Conservation (phyloP, 2,113 vertebrate genomes). For the Lonchura striata region DNA sequence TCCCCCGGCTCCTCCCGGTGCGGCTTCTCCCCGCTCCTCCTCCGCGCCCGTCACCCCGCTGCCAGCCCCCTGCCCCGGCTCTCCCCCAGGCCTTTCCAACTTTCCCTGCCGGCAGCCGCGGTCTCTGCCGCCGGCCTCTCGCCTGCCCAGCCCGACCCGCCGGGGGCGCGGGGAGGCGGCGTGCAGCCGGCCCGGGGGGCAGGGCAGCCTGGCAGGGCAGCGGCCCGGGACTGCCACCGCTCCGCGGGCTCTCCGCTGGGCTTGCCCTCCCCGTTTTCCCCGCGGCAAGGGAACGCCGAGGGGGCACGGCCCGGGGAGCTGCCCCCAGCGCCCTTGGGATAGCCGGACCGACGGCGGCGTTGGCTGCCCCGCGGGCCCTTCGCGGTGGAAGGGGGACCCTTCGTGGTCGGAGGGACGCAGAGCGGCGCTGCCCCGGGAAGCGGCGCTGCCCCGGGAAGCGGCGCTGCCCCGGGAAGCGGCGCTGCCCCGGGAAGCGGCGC, state of each 20-base stretch:
- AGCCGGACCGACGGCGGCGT: background rate
- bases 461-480: too few species aligned
- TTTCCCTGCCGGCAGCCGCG: background rate
- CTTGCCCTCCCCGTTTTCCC: background rate
- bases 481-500: too few species aligned
- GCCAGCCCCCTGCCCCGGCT: background rate
- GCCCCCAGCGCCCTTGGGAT: background rate
- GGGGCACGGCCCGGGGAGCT: background rate
- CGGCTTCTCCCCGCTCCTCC: background rate
- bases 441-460: background rate
- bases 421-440: background rate
- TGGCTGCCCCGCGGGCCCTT: background rate
- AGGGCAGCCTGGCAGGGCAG: background rate
- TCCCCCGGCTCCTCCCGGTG: constrained; percentile 19
- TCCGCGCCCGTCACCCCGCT: background rate
- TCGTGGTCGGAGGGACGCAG: background rate
- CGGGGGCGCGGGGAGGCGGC: background rate
- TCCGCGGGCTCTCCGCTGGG: background rate
- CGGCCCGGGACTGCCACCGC: background rate
- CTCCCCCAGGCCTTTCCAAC: background rate
- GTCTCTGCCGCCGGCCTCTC: background rate
- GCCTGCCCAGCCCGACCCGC: background rate
- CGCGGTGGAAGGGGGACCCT: background rate
- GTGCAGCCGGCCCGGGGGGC: background rate
- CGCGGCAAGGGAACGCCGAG: background rate